Conservation (phyloP, 2,888 invertebrate genomes). For the Macaria liturata region DNA sequence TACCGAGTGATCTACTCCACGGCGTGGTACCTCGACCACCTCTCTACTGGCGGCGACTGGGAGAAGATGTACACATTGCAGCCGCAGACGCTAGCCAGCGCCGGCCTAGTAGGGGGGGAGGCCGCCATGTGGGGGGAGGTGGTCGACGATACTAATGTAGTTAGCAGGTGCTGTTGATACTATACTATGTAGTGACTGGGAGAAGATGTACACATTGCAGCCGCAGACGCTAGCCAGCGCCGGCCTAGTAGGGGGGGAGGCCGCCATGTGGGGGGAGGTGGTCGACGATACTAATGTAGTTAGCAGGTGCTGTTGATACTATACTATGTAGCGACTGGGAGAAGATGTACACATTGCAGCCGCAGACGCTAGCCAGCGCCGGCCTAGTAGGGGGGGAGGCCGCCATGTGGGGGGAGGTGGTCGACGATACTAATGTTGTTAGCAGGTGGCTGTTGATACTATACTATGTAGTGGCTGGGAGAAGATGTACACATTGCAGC, state of each 20-base stretch:
- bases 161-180: conserved; percentile 59
- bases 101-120: conserved; percentile 86
- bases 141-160: conserved; percentile 86
- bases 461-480: conserved; percentile 85
- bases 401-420: conserved; percentile 96
- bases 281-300: conserved; percentile 87
- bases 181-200: conserved; percentile 85
- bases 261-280: conserved; percentile 96
- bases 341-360: conserved; percentile 88
- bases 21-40: conserved; percentile 93
- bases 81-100: conserved; percentile 65
- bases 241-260: conserved; percentile 87
- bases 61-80: conserved; percentile 86
- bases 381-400: conserved; percentile 88
- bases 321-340: conserved; percentile 88
- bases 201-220: conserved; percentile 87
- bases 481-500: conserved; percentile 88
- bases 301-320: conserved; percentile 52
- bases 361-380: conserved; percentile 51
- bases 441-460: conserved; percentile 60
- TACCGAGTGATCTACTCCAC: conserved; percentile 88
- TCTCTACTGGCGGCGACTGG: conserved; percentile 86
- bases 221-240: conserved; percentile 65
- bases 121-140: conserved; percentile 97
- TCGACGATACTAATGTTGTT: conserved; percentile 86